A percentile compares a stretch with the other conserved stretches of the same genome.
These are phyloP conservation scores for Vanessa tameamea DNA, from an alignment of 1,140 invertebrate genomes.

Conservation along the genomic window DNA sequence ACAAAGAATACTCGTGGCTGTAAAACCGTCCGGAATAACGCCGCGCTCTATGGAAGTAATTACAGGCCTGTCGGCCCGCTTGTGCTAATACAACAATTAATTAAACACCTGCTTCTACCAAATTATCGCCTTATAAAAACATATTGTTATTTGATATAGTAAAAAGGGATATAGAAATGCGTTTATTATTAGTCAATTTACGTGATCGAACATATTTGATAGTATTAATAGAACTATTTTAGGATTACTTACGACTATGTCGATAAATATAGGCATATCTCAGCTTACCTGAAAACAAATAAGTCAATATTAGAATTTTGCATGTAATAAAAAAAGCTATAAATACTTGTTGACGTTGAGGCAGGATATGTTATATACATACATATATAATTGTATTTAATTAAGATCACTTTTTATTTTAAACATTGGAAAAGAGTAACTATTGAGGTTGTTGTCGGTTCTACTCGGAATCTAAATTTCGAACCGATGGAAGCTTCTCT, in stretches of 20 bases:
- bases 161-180: conserved; percentile 11
- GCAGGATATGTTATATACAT: no score
- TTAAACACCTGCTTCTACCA: conserved; percentile 58
- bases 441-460: no score
- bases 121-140: conserved; percentile 50
- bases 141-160: conserved; percentile 21
- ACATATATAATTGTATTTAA: no score
- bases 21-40: conserved; percentile 33
- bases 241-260: background rate
- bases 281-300: conserved; percentile 14
- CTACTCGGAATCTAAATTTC: no score
- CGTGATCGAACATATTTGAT: background rate
- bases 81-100: conserved; percentile 56
- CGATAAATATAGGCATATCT: background rate
- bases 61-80: conserved; percentile 44
- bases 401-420: no score
- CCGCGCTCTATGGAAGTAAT: conserved; percentile 45
- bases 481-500: no score
- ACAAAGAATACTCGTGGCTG: conserved; percentile 11
- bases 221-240: background rate
- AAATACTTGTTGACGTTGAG: no score
- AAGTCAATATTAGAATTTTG: background rate
- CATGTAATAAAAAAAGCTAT: background rate
- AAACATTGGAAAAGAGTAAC: no score
- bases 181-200: background rate